Evolutionary conservation across 2,888 invertebrate genomes (phyloP), one percentile per base, ranked within the genome.

Genomic region (Platycheirus rosarum): DNA sequence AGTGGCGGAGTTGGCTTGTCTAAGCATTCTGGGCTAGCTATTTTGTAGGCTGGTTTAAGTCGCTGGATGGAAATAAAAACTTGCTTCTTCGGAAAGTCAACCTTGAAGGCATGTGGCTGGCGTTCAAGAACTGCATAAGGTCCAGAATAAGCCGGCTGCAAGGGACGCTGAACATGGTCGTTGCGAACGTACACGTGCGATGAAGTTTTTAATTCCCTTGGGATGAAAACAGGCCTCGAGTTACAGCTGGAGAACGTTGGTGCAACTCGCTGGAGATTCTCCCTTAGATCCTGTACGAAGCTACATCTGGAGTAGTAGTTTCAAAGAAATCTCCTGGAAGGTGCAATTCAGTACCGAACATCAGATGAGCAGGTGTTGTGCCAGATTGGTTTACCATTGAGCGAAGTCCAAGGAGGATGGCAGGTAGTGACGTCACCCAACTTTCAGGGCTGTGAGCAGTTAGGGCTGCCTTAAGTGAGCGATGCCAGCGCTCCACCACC

Each of bases 401-500:
- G n/a, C 49, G 40, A 9, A 62, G 13, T 60, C 57, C 40, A 1
- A 70, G 32, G 14, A 70, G 49, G 1, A 70, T 49, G n/a, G n/a
- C n/a, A n/a, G n/a, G n/a, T n/a, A n/a, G n/a, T 37, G 74, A 55
- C 4, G 84, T 80, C 1, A 82, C 40, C 88, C 89, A 89, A 20
- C 76, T 48, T 8, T 79, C 60, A 1, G 63, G 62, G 1, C 74
- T 55, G 16, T 86, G 85, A 40, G 85, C 84, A 46, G 32, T 86
- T n/a, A 89, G 66, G 0, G 91, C 87, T 0, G 89, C 86, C 82
- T 89, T 91, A 60, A 91, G 74, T 14, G 86, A 86, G 0, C 90
- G 84, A 74, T 91, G 90, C 60, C 88, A 87, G 3, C 89, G 76
- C 73, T 91, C 89, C 2, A 91, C 86, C 71, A 89, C 85, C 0